Percentiles rank a stretch among this genome's conserved stretches.
These are phyloP conservation scores for Hypomesus transpacificus DNA, from an alignment of 2,113 vertebrate genomes.

Conservation along the genomic window DNA sequence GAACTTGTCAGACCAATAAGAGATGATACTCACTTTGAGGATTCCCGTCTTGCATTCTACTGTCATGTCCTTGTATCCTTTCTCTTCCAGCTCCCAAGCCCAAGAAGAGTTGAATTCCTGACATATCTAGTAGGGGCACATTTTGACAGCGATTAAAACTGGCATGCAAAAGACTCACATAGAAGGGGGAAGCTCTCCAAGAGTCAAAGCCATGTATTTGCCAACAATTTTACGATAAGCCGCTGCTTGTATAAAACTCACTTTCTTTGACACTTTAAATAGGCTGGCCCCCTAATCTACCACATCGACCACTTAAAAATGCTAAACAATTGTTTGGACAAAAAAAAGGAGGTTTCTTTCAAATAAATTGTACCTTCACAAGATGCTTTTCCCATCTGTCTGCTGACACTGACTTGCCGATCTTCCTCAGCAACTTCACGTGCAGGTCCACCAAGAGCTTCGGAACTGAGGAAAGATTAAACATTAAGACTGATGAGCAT, in stretches of 20 bases:
- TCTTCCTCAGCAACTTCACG: conserved; percentile 96
- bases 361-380: conserved; percentile 78
- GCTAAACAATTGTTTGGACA: background rate
- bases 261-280: too few relatives aligned
- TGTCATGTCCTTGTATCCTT: conserved; percentile 89
- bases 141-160: background rate
- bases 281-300: too few relatives aligned
- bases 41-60: conserved; percentile 91
- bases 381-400: conserved; percentile 99
- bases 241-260: too few relatives aligned
- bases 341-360: background rate
- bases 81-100: conserved; percentile 98
- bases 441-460: conserved; percentile 95
- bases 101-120: conserved; percentile 96
- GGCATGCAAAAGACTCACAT: too few relatives aligned
- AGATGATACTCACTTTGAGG: conserved; percentile 79
- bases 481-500: too few relatives aligned
- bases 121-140: conserved; percentile 77
- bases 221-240: too few relatives aligned
- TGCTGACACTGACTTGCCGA: conserved; percentile 93
- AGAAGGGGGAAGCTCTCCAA: too few relatives aligned
- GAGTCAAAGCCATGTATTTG: too few relatives aligned
- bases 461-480: conserved; percentile 73
- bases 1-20: background rate
- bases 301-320: background rate